phyloP scores from a whole-genome alignment of 1,140 invertebrate genomes.

The Hermatobates lingyangjiaoensis region DNA sequence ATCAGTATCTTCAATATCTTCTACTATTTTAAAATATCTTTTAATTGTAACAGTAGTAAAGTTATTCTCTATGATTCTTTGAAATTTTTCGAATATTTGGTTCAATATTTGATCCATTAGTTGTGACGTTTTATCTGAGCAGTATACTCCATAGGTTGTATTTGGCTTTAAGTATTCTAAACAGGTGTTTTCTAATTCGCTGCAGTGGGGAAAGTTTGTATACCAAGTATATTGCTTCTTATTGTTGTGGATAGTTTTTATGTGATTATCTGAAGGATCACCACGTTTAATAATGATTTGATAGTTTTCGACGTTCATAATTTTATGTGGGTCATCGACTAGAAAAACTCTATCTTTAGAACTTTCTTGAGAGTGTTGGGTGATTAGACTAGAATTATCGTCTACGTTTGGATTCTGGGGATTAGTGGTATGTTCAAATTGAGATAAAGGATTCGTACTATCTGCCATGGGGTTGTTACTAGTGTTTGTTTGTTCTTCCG shows the following conservation, averaged over 20 bases:
- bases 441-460: too few relatives aligned
- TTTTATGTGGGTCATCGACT: not conserved
- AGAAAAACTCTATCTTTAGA: not conserved
- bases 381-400: not conserved
- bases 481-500: too few relatives aligned
- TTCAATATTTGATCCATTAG: conserved; percentile 1
- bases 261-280: not conserved
- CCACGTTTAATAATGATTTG: not conserved
- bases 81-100: not conserved
- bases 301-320: not conserved
- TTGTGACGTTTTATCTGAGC: not conserved
- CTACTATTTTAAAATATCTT: not conserved
- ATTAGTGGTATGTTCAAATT: too few relatives aligned
- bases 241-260: not conserved
- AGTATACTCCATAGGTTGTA: conserved; percentile 6
- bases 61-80: not conserved
- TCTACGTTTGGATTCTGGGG: not conserved
- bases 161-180: conserved; percentile 1
- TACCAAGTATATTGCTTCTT: not conserved
- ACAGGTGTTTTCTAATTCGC: not conserved
- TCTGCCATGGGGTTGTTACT: too few relatives aligned
- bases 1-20: not conserved
- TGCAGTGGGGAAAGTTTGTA: not conserved
- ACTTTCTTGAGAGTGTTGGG: not conserved
- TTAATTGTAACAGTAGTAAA: not conserved